Base-by-base conservation (phyloP, 1,140 invertebrate genomes). In the Ditylenchus dipsaci region DNA sequence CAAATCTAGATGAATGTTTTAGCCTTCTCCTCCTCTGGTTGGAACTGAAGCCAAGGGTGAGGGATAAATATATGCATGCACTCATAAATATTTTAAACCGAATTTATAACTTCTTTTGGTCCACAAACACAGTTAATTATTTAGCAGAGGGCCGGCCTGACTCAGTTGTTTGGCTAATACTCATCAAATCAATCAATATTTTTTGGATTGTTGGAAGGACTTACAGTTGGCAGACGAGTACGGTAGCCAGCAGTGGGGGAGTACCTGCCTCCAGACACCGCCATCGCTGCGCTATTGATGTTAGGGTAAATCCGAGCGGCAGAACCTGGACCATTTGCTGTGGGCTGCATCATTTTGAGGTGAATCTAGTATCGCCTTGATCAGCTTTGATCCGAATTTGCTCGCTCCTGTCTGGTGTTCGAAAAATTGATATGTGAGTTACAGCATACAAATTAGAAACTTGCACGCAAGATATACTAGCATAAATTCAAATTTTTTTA, bases 81-180 rank as follows among this genome's bases (percentile, higher is more conserved):
- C 49, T 53, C 49, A 53, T 53, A 53, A 53, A 53, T 53, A 53
- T 53, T 53, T 53, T 53, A 53, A 38, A 26, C 49, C 49, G 49
- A 53, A 19, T 53, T 53, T 53, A 53, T 53, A 53, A 53, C 33
- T 38, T 38, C 3, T 11, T 38, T 11, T 3, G 33, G 33, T 38
- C 33, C 33, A 38, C 49, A 53, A 53, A 53, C n/a, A 53, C 49
- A 53, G n/a, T 53, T 53, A 53, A 53, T 53, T 53, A 53, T 53
- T 53, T 53, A 53, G 23, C n/a, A 21, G 49, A 21, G 49, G 49
- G 49, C n/a, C 49, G 15, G 49, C 8, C 15, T 3, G 33, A 38
- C 33, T 38, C 33, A 38, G 3, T 38, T 38, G 3, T 11, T 38
- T 38, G 33, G 3, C 33, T 38, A 5, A 38, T 11, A 38, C 33